Base-by-base conservation (phyloP, 2,888 invertebrate genomes). In the Achlya flavicornis region DNA sequence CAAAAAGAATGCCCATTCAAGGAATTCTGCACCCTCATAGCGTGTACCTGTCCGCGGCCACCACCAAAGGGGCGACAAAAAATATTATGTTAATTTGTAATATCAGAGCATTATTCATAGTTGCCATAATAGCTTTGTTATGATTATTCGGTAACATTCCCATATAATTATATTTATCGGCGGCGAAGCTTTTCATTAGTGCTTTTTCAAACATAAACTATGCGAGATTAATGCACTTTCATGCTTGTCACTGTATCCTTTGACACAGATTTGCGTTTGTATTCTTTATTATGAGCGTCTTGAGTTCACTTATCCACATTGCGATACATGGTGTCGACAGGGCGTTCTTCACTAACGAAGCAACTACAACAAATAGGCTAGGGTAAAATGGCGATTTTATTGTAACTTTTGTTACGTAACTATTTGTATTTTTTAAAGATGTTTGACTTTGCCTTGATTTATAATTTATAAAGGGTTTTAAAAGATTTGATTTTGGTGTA, bases 11-110 rank as follows among this genome's bases (percentile, higher is more conserved):
- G 83, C 83, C 85, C 92, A 92, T 93, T 93, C 91, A 93, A 89
- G 83, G 90, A 93, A 93, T 93, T 92, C 92, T 93, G 93, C 93
- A 93, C 88, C 93, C 92, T 93, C 93, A 92, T 90, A 91, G 85
- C 86, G 74, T 81, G 88, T 93, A 93, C 92, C 93, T 93, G 92
- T 89, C 83, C 84, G 89, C 92, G 91, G 92, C 91, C 92, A 90
- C 90, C 90, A 86, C 91, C 86, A 90, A 90, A 91, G 90, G 86
- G 81, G 81, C 80, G 80, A 91, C 88, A 91, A 92, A 93, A 93
- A 92, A 92, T 86, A 86, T 90, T 91, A 92, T 93, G 92, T 90
- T 91, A 92, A 93, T 92, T 88, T 88, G 83, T 87, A 86, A 91
- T 91, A 90, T 89, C 86, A 78, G 83, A 81, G 85, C 87, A 91